A percentile compares a stretch with the other conserved stretches of the same genome.
phyloP scores from a whole-genome alignment of 2,797 vertebrate genomes.

The Acanthurus leucopareius region DNA sequence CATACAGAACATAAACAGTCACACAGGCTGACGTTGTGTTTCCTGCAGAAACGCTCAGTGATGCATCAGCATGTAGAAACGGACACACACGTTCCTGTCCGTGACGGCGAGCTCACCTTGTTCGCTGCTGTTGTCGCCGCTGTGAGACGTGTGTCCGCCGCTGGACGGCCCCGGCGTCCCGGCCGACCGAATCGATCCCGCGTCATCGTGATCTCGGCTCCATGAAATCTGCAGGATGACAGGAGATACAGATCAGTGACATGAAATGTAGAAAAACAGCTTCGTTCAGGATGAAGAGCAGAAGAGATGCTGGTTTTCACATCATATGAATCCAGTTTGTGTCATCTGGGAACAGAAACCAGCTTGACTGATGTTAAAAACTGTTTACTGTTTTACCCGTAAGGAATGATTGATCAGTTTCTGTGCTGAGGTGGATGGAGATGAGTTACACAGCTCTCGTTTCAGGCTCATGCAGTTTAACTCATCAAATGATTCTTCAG shows the following conservation, averaged over 20 bases:
- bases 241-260: not conserved
- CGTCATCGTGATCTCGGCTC: constrained; percentile 94
- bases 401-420: too few relatives aligned
- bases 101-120: constrained; percentile 86
- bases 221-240: constrained; percentile 87
- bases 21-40: too few relatives aligned
- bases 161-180: constrained; percentile 92
- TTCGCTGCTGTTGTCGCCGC: constrained; percentile 93
- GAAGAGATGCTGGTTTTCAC: not conserved
- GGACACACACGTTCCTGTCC: too few relatives aligned
- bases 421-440: too few relatives aligned
- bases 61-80: not conserved
- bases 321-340: not conserved
- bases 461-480: too few relatives aligned
- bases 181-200: constrained; percentile 87
- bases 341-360: not conserved
- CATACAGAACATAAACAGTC: not conserved
- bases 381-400: not conserved
- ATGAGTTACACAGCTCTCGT: too few relatives aligned
- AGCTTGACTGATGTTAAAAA: not conserved
- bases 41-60: not conserved
- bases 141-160: constrained; percentile 91
- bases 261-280: not conserved
- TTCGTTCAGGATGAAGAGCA: not conserved
- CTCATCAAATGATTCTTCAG: too few relatives aligned